A percentile compares a stretch with the other conserved stretches of the same genome.
Conservation (phyloP, 2,113 vertebrate genomes). For the Lepisosteus osseus region DNA sequence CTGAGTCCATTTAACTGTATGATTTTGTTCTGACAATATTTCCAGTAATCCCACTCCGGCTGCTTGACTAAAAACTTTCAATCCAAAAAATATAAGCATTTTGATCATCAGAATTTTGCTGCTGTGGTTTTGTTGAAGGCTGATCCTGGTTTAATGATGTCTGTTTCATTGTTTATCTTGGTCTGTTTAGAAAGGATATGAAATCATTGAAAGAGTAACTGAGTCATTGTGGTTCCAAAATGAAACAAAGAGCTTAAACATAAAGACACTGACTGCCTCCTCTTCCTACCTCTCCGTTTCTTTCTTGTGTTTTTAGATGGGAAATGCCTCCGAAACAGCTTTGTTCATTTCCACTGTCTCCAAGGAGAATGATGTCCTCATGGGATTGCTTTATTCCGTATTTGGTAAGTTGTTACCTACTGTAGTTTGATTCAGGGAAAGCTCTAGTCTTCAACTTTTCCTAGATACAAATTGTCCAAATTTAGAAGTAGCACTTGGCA, state of each 20-base stretch:
- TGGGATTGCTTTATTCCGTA: slow-evolving; percentile 67
- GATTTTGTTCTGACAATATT: not conserved
- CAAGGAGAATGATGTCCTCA: slow-evolving; percentile 69
- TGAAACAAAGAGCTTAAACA: not conserved
- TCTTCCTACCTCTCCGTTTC: not conserved
- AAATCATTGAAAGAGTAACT: not conserved
- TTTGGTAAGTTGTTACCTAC: slow-evolving; percentile 61
- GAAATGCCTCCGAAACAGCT: slow-evolving; percentile 63
- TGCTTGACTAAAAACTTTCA: not conserved
- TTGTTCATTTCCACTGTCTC: slow-evolving; percentile 68
- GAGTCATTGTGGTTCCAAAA: not conserved
- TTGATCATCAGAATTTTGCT: not conserved
- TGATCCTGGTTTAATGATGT: not conserved
- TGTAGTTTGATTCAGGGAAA: too few species aligned
- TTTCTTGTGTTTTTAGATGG: slow-evolving; percentile 62
- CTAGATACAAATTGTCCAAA: too few species aligned
- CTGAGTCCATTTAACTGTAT: not conserved
- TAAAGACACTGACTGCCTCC: not conserved
- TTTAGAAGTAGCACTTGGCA: too few species aligned
- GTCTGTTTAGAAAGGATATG: not conserved
- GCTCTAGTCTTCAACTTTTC: too few species aligned
- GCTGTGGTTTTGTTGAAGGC: not conserved
- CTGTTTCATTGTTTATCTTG: not conserved
- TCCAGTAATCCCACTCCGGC: not conserved
- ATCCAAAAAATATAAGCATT: not conserved